Percentiles rank a stretch among this genome's conserved stretches.
Evolutionary conservation across 2,797 vertebrate genomes (phyloP).

Genomic region (Coluber constrictor): DNA sequence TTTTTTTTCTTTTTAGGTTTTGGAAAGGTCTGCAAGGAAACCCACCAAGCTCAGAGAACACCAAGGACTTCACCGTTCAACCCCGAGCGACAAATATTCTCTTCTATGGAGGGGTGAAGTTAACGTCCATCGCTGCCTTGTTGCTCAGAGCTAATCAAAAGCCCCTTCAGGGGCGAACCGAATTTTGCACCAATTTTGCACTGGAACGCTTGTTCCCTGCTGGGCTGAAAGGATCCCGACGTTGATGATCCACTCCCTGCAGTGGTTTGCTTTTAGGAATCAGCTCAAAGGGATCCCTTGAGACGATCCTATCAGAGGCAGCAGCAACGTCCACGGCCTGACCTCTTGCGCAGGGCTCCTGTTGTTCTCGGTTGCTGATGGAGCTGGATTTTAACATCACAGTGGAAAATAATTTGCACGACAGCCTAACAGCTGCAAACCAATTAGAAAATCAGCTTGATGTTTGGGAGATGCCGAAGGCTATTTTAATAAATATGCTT

Average conservation of each 20-base stretch:
- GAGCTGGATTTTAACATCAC: slow-evolving; percentile 52
- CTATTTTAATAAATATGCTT: slow-evolving; percentile 62
- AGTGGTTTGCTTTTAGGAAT: slow-evolving; percentile 22
- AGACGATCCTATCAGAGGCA: not conserved
- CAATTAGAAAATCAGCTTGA: slow-evolving; percentile 61
- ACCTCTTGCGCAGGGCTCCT: not conserved
- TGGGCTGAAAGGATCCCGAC: not conserved
- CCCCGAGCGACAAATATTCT: too few relatives aligned
- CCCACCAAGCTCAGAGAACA: too few relatives aligned
- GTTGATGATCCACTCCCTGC: slow-evolving; percentile 4
- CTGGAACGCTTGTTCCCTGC: not conserved
- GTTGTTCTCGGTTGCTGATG: slow-evolving; percentile 40
- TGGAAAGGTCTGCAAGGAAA: too few relatives aligned
- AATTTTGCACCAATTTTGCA: not conserved
- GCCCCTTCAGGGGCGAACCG: not conserved
- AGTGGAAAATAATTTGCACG: slow-evolving; percentile 51
- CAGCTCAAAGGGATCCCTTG: not conserved
- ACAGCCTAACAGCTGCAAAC: slow-evolving; percentile 49
- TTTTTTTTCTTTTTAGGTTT: too few relatives aligned
- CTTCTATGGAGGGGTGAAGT: too few relatives aligned
- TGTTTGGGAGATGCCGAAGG: slow-evolving; percentile 46
- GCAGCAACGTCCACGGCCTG: not conserved
- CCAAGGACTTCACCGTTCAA: too few relatives aligned
- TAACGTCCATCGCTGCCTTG: not conserved
- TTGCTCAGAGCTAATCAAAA: not conserved